Base-by-base conservation (phyloP, 1,140 invertebrate species). In the Drosophila arawakana region DNA sequence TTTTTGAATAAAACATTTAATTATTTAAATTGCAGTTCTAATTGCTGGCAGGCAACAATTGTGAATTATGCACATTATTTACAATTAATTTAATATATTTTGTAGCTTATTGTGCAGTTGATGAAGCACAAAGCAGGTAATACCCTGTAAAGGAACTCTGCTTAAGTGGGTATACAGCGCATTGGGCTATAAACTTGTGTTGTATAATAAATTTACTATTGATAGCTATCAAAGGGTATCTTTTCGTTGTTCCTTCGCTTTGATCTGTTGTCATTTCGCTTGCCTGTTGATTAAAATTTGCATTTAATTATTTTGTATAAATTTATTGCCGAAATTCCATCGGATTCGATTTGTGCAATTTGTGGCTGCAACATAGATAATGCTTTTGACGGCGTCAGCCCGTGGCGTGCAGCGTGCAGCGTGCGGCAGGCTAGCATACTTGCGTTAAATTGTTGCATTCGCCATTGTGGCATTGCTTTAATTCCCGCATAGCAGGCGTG, bases 301-400 rank as follows among this genome's bases (percentile, higher is more conserved):
- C 78, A 85, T 85, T 81, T 85, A 81, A 85, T 85, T 85, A 83
- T 83, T 83, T 79, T 71, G 59, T 41, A 25, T 37, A 43, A 70
- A 75, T 62, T 70, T 71, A 75, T 75, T 57, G 25, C 25, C 50
- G 5, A 75, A 71, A 80, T 84, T 66, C 73, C 70, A 49, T 68
- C 67, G 44, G 30, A 65, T 62, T 83, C 35, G 35, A 75, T 85
- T 85, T 76, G 80, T 59, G 47, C 67, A 75, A 81, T 85, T 85
- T 81, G 81, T 72, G 78, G 82, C 68, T 69, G 73, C 71, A 49
- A 73, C 76, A 83, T 59, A 70, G 68, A 77, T 83, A 75, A 63
- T 70, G 67, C 25, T 30, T 30, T 30, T 30, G 25, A 30, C 25
- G 2, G 25, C 25, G 25, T 2, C 25, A 30, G 25, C 25, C 0